Conservation (phyloP, 2,113 vertebrate genomes). For the Meleagris gallopavo region DNA sequence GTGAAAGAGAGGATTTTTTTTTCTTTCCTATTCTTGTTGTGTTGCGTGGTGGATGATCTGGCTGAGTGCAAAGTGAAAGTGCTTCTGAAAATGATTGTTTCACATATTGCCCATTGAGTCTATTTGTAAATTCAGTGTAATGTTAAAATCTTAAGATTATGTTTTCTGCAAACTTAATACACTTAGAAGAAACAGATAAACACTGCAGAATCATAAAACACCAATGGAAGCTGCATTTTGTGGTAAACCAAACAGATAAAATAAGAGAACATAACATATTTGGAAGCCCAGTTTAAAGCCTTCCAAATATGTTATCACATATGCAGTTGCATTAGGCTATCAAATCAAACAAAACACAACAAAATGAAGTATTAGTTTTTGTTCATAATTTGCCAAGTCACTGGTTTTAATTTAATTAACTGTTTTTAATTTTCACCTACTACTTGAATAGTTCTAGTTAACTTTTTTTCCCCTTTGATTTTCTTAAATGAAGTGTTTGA, state of each 20-base stretch:
- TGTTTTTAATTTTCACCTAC: not conserved
- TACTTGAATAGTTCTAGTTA: not conserved
- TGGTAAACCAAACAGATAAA: not conserved
- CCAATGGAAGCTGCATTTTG: not conserved
- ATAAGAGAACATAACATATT: not conserved
- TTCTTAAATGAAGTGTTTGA: not conserved
- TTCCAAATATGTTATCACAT: not conserved
- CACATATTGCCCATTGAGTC: not conserved
- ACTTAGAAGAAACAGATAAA: not conserved
- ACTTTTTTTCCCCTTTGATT: not conserved
- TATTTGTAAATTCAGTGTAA: not conserved
- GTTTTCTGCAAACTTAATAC: not conserved
- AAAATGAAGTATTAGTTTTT: not conserved
- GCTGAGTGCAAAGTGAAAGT: not conserved
- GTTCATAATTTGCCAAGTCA: not conserved
- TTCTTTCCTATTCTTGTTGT: not conserved
- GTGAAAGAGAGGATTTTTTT: not conserved
- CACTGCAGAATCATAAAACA: not conserved
- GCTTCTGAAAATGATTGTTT: not conserved
- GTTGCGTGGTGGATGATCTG: not conserved
- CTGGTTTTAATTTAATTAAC: not conserved
- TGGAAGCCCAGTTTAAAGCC: not conserved
- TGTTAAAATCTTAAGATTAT: not conserved
- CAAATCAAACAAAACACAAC: not conserved
- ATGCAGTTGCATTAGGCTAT: not conserved